Conservation (phyloP, 2,113 vertebrate genomes). For the Clarias macrocephalus region DNA sequence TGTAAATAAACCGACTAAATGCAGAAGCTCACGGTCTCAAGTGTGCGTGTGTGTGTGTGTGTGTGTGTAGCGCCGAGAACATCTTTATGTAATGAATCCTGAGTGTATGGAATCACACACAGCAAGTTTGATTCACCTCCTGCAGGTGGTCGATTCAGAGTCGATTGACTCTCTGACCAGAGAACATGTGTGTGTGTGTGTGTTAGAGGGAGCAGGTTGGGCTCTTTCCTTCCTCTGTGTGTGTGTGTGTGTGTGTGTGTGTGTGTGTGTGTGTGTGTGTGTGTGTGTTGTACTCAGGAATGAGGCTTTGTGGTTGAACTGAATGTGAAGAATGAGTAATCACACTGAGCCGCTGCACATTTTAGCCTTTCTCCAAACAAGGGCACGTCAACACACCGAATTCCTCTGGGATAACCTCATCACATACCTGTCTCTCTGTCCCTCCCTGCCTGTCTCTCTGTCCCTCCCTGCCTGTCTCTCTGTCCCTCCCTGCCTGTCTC, state of each 20-base stretch:
- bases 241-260: neutral
- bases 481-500: neutral
- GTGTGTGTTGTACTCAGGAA: neutral
- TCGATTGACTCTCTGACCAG: too few species aligned
- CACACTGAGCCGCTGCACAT: slow-evolving; percentile 16
- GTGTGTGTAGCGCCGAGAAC: too few species aligned
- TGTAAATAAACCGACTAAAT: accelerated
- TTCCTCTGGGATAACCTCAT: slow-evolving; percentile 65
- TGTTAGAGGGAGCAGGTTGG: neutral
- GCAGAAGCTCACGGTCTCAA: accelerated
- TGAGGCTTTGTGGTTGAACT: slow-evolving; percentile 24
- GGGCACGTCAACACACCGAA: slow-evolving; percentile 66
- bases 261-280: slow-evolving; percentile 3
- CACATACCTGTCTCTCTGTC: neutral
- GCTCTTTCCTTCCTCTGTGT: neutral
- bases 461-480: slow-evolving; percentile 4
- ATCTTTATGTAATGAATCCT: too few species aligned
- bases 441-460: slow-evolving; percentile 15
- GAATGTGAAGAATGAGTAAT: slow-evolving; percentile 32
- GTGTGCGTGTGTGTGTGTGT: too few species aligned
- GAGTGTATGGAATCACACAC: too few species aligned
- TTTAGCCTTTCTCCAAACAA: slow-evolving; percentile 65
- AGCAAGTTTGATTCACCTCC: too few species aligned
- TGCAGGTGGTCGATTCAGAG: too few species aligned
- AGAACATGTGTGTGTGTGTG: neutral